Percentiles rank a stretch among this genome's conserved stretches.
Evolutionary conservation across 2,113 vertebrate species (phyloP).

Genomic region (Smithornis capensis): DNA sequence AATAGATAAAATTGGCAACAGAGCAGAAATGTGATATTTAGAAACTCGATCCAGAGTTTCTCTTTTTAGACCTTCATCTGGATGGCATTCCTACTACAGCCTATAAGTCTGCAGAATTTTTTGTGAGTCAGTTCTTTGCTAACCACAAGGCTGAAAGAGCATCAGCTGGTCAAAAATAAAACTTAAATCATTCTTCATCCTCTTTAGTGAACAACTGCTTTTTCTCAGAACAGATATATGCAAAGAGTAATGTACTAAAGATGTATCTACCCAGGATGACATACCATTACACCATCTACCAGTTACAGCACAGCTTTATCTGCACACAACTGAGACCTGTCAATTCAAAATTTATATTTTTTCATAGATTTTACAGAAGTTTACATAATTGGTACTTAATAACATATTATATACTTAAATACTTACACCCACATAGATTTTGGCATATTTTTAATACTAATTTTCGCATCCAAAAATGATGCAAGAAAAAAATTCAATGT

Average conservation of each 20-base stretch:
- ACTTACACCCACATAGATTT: background rate
- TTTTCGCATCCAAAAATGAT: background rate
- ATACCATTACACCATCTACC: background rate
- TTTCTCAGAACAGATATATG: conserved; percentile 33
- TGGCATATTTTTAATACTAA: background rate
- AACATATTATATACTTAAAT: background rate
- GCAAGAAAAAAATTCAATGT: background rate
- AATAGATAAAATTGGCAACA: conserved; percentile 72
- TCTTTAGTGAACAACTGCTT: conserved; percentile 28
- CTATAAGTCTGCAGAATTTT: conserved; percentile 69
- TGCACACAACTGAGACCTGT: background rate
- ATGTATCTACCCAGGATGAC: background rate
- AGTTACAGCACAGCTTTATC: background rate
- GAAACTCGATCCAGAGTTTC: conserved; percentile 70
- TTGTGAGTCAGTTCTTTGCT: conserved; percentile 67
- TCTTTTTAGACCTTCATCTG: conserved; percentile 77
- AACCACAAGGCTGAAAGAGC: background rate
- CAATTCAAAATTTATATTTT: background rate
- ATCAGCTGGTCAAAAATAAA: conserved; percentile 71
- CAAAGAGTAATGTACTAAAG: conserved; percentile 59
- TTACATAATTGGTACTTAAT: background rate
- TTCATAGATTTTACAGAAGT: background rate
- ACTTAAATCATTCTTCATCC: conserved; percentile 65
- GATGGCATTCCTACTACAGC: conserved; percentile 65
- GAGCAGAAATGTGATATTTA: conserved; percentile 70